Evolutionary conservation across 2,888 invertebrate species (phyloP).

Genomic region (Cataglyphis cursor): DNA sequence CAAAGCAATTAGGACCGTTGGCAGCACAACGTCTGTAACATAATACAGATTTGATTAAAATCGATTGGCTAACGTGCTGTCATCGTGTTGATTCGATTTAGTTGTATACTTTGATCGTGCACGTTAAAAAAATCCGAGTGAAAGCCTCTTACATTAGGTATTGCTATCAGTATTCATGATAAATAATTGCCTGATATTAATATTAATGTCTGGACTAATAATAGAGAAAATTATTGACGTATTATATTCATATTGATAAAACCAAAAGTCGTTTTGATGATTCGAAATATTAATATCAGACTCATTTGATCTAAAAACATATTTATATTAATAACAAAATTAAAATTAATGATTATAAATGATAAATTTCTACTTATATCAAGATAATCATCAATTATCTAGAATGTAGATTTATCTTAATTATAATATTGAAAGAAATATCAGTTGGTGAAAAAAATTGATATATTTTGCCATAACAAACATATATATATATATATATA

Average conservation of each 20-base stretch:
- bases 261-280: neutral
- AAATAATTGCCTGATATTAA: conserved; percentile 1
- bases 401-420: neutral
- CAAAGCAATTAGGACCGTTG: conserved; percentile 91
- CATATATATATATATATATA: neutral
- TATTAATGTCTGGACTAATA: neutral
- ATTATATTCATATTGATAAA: neutral
- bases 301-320: neutral
- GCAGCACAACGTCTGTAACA: conserved; percentile 91
- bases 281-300: neutral
- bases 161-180: neutral
- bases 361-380: neutral
- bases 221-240: neutral
- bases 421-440: neutral
- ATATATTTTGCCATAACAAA: neutral
- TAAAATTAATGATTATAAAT: neutral
- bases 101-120: conserved; percentile 33
- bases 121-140: neutral
- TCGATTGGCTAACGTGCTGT: conserved; percentile 41
- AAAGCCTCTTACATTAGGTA: conserved; percentile 7
- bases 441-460: neutral
- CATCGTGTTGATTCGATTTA: conserved; percentile 46
- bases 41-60: conserved; percentile 66
- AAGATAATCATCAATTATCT: neutral
- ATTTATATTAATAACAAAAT: neutral